phyloP scores from a whole-genome alignment of 1,140 invertebrate species.

The Hestina assimilis region DNA sequence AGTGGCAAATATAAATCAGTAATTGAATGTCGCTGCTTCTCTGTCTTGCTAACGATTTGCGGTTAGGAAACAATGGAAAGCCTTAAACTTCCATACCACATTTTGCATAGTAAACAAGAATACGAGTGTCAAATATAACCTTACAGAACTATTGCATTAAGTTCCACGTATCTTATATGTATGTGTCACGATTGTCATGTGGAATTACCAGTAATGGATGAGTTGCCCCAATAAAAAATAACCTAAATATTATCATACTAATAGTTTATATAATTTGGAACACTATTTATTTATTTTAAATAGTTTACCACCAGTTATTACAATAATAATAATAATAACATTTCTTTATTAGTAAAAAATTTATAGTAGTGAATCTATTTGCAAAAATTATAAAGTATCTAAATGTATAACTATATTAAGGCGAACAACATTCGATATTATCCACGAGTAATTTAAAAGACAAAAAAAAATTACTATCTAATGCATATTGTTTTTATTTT shows the following conservation, averaged over 20 bases:
- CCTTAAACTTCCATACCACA: constrained; percentile 26
- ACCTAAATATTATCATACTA: neutral
- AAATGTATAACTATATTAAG: too few species aligned
- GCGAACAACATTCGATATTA: too few species aligned
- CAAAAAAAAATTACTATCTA: too few species aligned
- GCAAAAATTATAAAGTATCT: too few species aligned
- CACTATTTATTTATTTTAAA: too few species aligned
- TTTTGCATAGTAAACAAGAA: constrained; percentile 14
- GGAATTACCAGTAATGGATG: neutral
- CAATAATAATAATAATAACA: too few species aligned
- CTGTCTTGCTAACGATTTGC: constrained; percentile 26
- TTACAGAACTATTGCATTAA: constrained; percentile 23
- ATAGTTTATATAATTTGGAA: neutral
- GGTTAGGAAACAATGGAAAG: constrained; percentile 28
- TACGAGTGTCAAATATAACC: constrained; percentile 13
- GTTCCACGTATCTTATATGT: constrained; percentile 6
- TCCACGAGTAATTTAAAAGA: too few species aligned
- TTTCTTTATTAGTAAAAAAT: too few species aligned
- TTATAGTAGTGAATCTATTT: too few species aligned
- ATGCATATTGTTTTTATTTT: too few species aligned
- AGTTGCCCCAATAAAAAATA: constrained; percentile 7
- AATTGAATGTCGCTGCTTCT: constrained; percentile 19
- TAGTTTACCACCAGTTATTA: too few species aligned
- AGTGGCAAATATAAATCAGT: constrained; percentile 24
- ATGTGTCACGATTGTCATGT: constrained; percentile 11